phyloP scores from a whole-genome alignment of 2,888 invertebrate genomes.

The Caenorhabditis sp. region DNA sequence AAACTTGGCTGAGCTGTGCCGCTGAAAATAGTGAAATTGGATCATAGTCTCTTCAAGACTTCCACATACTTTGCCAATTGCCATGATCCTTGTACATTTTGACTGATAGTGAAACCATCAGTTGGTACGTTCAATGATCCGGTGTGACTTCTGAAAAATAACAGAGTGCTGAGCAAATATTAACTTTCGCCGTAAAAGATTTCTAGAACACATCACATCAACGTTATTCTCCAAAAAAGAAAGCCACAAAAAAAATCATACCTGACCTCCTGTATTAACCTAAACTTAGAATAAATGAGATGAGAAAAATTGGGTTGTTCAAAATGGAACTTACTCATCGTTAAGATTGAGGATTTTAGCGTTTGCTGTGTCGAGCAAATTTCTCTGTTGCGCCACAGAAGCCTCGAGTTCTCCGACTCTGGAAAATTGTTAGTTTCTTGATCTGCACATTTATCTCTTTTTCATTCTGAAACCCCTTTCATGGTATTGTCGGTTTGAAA shows the following conservation, averaged over 20 bases:
- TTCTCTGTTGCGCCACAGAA: slow-evolving; percentile 53
- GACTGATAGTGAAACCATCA: slow-evolving; percentile 41
- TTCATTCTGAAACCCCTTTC: no score
- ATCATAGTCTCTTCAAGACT: background rate
- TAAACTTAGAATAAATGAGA: background rate
- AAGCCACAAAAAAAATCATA: slow-evolving; percentile 11
- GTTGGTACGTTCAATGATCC: slow-evolving; percentile 24
- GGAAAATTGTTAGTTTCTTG: no score
- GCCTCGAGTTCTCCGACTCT: slow-evolving; percentile 59
- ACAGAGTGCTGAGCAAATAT: no score
- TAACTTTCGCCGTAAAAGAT: background rate
- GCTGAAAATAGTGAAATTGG: slow-evolving; percentile 7
- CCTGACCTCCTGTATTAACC: slow-evolving; percentile 47
- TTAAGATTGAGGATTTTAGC: slow-evolving; percentile 49
- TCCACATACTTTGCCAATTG: slow-evolving; percentile 26
- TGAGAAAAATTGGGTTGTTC: background rate
- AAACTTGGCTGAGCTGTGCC: slow-evolving; percentile 17
- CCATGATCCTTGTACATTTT: slow-evolving; percentile 29
- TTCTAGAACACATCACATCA: background rate
- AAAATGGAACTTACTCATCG: slow-evolving; percentile 39
- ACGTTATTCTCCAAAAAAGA: background rate
- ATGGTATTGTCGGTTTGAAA: no score
- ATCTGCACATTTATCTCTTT: no score
- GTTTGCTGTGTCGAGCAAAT: slow-evolving; percentile 53
- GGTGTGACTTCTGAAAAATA: slow-evolving; percentile 25